Conservation (phyloP, 1,140 invertebrate species). For the Wasmannia auropunctata region DNA sequence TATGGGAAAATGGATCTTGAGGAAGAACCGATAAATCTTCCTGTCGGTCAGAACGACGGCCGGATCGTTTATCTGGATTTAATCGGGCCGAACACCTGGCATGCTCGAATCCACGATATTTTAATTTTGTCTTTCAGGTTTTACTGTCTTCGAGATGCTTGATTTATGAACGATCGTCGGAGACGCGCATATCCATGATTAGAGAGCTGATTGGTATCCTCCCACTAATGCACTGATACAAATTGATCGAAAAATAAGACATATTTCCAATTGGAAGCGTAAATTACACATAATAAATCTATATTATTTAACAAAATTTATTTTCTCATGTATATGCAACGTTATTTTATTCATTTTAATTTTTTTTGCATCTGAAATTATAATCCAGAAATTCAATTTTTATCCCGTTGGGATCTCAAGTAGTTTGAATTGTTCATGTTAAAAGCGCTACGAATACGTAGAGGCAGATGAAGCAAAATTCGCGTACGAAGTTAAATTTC, state of each 20-base stretch:
- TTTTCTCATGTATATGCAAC: background rate
- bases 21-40: conserved; percentile 71
- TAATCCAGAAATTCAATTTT: background rate
- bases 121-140: conserved; percentile 64
- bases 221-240: background rate
- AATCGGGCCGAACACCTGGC: conserved; percentile 70
- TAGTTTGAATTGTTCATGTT: background rate
- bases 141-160: conserved; percentile 48
- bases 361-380: background rate
- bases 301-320: background rate
- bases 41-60: conserved; percentile 68
- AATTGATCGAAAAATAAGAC: background rate
- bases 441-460: conserved; percentile 21
- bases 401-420: background rate
- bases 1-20: conserved; percentile 66
- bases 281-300: background rate
- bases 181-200: background rate
- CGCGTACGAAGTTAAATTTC: conserved; percentile 11
- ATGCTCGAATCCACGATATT: conserved; percentile 66
- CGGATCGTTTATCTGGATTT: conserved; percentile 73
- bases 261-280: background rate
- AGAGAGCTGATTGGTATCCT: background rate
- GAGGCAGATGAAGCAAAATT: background rate
- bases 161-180: conserved; percentile 37
- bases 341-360: background rate